Evolutionary conservation across 92 coral and sea anemone genomes (phyloP).

Genomic region (Anthopleura xanthogrammica): DNA sequence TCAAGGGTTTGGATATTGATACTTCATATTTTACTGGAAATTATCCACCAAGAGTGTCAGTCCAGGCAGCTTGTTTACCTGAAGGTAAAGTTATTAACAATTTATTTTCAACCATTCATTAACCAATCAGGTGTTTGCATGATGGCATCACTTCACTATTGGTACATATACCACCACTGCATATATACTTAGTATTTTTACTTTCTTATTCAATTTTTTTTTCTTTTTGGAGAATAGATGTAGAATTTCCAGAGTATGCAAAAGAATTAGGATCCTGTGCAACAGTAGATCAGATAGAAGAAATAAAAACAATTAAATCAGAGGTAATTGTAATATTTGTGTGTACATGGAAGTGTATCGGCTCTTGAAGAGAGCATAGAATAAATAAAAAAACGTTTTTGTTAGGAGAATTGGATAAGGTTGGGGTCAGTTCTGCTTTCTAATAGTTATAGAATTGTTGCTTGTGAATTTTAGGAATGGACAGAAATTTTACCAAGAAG

Average conservation of each 20-base stretch:
- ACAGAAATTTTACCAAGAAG: constrained; percentile 51
- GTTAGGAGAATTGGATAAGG: neutral
- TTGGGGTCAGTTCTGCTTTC: neutral
- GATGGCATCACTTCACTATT: no score
- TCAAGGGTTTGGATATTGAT: constrained; percentile 75
- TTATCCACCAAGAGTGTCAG: constrained; percentile 74
- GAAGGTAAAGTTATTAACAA: constrained; percentile 41
- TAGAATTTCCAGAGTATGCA: constrained; percentile 54
- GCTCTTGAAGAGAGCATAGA: no score
- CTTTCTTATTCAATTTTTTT: neutral
- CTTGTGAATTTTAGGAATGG: constrained; percentile 40
- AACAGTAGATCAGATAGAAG: constrained; percentile 51
- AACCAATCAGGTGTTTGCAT: no score
- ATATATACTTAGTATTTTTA: neutral
- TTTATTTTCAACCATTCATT: neutral
- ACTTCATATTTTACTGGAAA: constrained; percentile 82
- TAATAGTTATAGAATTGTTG: neutral
- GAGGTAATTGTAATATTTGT: constrained; percentile 27
- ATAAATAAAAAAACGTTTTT: no score
- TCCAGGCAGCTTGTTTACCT: constrained; percentile 66
- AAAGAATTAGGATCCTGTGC: constrained; percentile 70
- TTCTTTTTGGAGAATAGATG: constrained; percentile 30
- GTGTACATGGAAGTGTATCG: no score
- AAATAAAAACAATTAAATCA: constrained; percentile 45
- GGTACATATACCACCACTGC: neutral